Percentiles rank a stretch among this genome's conserved stretches.
phyloP scores from a whole-genome alignment of 2,113 vertebrate genomes.

The Castor canadensis region DNA sequence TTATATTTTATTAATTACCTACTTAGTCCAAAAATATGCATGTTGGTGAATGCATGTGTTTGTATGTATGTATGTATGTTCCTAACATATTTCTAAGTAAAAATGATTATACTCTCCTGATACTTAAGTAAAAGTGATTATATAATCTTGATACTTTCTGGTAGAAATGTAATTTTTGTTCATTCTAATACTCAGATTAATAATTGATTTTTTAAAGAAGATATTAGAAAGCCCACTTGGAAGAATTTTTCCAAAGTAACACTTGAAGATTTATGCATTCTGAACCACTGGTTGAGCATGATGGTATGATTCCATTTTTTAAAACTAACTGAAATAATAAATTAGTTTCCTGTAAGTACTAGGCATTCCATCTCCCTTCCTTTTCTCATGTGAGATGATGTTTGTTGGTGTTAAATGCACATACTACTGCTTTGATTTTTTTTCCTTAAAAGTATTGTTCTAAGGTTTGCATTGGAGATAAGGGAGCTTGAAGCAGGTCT shows the following conservation, averaged over 20 bases:
- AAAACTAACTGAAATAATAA: neutral
- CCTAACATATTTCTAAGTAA: neutral
- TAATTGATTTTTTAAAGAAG: neutral
- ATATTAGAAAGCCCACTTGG: neutral
- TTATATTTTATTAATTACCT: neutral
- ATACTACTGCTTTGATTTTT: neutral
- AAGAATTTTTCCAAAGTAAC: neutral
- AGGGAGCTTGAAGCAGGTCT: neutral
- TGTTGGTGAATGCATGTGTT: neutral
- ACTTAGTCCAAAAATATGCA: constrained; percentile 20
- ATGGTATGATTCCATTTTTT: neutral
- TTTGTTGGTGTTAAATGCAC: neutral
- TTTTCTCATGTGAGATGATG: neutral
- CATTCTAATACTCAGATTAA: neutral
- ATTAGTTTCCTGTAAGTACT: neutral
- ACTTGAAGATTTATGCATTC: neutral
- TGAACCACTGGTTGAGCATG: neutral
- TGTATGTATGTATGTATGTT: neutral
- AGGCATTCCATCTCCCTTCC: neutral
- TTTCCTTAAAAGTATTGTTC: neutral
- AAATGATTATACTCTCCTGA: neutral
- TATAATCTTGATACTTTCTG: neutral
- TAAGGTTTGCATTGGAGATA: neutral
- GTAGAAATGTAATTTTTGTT: neutral
- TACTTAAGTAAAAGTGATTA: neutral